Base-by-base conservation (phyloP, 2,113 vertebrate species). In the Brachirus orientalis region DNA sequence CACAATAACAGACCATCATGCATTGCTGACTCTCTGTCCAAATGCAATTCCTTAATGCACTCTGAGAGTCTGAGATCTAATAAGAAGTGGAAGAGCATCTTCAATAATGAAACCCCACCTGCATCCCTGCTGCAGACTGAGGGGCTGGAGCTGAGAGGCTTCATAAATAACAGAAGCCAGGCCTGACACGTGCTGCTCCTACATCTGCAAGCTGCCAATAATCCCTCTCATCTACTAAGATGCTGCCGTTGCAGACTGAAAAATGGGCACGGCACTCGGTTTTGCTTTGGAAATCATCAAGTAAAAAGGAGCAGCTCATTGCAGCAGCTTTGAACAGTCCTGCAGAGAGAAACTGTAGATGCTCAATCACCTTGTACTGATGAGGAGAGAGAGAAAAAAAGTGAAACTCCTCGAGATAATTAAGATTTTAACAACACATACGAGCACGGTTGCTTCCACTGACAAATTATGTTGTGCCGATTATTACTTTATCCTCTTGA, bases 31-130 rank as follows among this genome's bases (percentile, higher is more conserved):
- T 84, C 68, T 69, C 66, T 22, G 58, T 85, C 75, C 77, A 81
- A 89, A 89, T 86, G 78, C 65, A 91, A 90, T 92, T 87, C 82
- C 88, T 90, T 92, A 92, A 91, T 91, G 90, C 83, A 91, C 87
- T 88, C 68, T 77, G 83, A 84, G 83, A 90, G 80, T 66, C 75
- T 37, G 64, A 90, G 89, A 90, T 90, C 85, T 92, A 90, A 92
- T 92, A 88, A 89, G 76, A 82, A 83, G 75, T 85, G 87, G 84
- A 88, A 83, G 86, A 86, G 80, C 89, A 85, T 83, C 83, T 86
- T 90, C 86, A 85, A 86, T 90, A 90, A 90, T 90, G 88, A 89
- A 89, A 90, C 76, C 80, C 79, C 84, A 86, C 69, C 88, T 86
- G 84, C 86, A 84, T 86, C 84, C 62, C 53, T 82, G 82, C 83